Evolutionary conservation across 2,113 vertebrate genomes (phyloP).

Genomic region (Ceratotherium simum): DNA sequence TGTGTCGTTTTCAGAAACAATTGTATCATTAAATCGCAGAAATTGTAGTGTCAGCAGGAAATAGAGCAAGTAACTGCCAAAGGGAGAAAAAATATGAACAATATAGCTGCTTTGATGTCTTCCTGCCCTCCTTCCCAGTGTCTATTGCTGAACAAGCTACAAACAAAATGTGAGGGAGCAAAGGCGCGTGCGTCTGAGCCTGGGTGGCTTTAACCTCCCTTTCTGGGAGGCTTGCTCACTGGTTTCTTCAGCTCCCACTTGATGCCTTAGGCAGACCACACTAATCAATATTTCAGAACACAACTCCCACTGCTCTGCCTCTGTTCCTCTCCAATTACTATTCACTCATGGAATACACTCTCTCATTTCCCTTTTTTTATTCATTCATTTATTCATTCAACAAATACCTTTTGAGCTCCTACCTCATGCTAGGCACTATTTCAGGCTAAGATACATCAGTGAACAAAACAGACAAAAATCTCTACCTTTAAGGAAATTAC

Average conservation of each 20-base stretch:
- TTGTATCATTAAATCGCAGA: slow-evolving; percentile 85
- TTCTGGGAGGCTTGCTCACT: background rate
- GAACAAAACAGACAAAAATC: background rate
- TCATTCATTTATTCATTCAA: slow-evolving; percentile 18
- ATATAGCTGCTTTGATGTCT: slow-evolving; percentile 58
- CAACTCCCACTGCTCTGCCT: background rate
- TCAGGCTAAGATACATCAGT: background rate
- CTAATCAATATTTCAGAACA: background rate
- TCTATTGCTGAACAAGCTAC: slow-evolving; percentile 68
- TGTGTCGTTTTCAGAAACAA: slow-evolving; percentile 84
- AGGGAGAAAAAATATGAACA: slow-evolving; percentile 68
- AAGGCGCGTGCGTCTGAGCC: background rate
- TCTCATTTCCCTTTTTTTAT: background rate
- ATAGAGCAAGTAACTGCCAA: slow-evolving; percentile 82
- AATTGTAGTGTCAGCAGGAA: slow-evolving; percentile 85
- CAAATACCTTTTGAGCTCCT: background rate
- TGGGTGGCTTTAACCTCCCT: background rate
- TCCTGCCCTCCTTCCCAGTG: slow-evolving; percentile 59
- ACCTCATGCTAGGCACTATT: background rate
- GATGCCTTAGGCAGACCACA: background rate
- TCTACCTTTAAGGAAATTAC: background rate
- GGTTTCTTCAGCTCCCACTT: background rate
- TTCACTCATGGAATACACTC: background rate
- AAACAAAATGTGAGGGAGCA: slow-evolving; percentile 22
- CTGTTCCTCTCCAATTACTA: background rate